Percentiles rank a stretch among this genome's conserved stretches.
Conservation (phyloP, 2,797 vertebrate genomes). For the Perodicticus potto region DNA sequence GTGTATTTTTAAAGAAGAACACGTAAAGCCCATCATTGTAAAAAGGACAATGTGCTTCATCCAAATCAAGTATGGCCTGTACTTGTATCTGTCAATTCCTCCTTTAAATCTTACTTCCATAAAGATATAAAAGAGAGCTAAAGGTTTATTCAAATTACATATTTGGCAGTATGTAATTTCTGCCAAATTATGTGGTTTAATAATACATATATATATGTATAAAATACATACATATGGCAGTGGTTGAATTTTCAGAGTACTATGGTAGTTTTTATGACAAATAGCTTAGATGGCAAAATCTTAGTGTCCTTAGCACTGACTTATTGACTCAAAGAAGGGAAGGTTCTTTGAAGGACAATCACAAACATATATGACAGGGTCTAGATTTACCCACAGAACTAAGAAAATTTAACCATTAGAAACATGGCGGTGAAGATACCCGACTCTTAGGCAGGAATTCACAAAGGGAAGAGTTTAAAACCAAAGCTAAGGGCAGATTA, state of each 20-base stretch:
- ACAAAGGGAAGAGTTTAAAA: conserved; percentile 82
- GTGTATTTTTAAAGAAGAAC: conserved; percentile 7
- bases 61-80: conserved; percentile 28
- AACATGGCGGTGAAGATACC: conserved; percentile 76
- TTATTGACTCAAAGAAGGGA: conserved; percentile 84
- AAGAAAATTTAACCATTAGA: conserved; percentile 81
- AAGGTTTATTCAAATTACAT: conserved; percentile 63
- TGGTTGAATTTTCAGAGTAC: conserved; percentile 80
- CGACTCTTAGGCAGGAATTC: conserved; percentile 81
- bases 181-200: conserved; percentile 84
- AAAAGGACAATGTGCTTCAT: conserved; percentile 26
- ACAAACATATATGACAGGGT: conserved; percentile 81
- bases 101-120: conserved; percentile 39
- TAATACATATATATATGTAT: conserved; percentile 68
- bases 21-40: conserved; percentile 16
- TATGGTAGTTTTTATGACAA: conserved; percentile 81
- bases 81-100: conserved; percentile 16
- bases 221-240: conserved; percentile 78
- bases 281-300: conserved; percentile 82
- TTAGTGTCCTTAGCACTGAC: conserved; percentile 81
- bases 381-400: conserved; percentile 77
- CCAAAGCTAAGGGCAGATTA: conserved; percentile 78
- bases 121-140: conserved; percentile 48
- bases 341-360: conserved; percentile 85
- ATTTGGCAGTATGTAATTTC: conserved; percentile 78